Evolutionary conservation across 2,113 vertebrate species (phyloP).

Genomic region (Phaethornis superciliosus): DNA sequence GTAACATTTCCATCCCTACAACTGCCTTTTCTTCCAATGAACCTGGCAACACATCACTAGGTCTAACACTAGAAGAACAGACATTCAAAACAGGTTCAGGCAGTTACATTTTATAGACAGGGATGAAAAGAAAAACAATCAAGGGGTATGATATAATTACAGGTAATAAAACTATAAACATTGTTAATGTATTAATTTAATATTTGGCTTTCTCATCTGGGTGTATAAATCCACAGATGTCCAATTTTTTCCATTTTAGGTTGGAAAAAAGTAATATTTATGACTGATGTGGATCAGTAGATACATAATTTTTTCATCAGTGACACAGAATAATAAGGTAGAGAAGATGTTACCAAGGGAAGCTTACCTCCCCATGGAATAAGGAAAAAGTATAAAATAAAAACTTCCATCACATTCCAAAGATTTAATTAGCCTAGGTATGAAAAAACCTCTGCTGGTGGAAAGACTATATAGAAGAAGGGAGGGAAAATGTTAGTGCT

Average conservation of each 20-base stretch:
- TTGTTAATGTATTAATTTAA: conserved; percentile 73
- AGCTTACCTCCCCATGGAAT: neutral
- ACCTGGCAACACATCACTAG: conserved; percentile 68
- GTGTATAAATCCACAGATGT: conserved; percentile 15
- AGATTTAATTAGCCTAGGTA: neutral
- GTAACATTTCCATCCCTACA: neutral
- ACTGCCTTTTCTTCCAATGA: conserved; percentile 50
- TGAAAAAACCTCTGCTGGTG: neutral
- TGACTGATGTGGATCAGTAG: neutral
- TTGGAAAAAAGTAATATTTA: neutral
- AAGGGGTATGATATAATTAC: conserved; percentile 74
- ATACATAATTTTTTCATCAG: neutral
- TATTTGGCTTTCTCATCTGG: conserved; percentile 53
- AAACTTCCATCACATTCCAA: neutral
- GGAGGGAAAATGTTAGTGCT: neutral
- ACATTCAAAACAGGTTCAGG: conserved; percentile 72
- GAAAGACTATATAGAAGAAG: neutral
- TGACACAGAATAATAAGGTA: neutral
- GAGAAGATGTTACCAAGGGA: neutral
- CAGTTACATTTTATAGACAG: conserved; percentile 62
- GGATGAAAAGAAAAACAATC: conserved; percentile 75
- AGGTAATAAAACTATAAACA: conserved; percentile 77
- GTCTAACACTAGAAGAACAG: conserved; percentile 43
- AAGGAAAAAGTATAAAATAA: neutral
- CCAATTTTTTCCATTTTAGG: conserved; percentile 3